phyloP scores from a whole-genome alignment of 2,113 vertebrate species.

The Hoplias malabaricus region DNA sequence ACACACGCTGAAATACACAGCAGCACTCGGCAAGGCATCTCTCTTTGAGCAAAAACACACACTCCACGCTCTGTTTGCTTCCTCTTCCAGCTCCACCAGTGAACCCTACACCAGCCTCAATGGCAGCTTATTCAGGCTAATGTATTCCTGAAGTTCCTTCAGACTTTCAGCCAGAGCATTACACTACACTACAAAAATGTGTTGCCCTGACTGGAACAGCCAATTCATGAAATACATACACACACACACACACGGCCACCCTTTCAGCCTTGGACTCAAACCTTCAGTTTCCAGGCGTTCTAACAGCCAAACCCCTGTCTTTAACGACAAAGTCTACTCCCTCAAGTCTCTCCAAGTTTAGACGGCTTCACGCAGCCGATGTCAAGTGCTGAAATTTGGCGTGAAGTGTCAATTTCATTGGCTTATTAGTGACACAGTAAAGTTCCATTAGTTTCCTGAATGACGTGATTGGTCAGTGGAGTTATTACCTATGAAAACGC shows the following conservation, averaged over 20 bases:
- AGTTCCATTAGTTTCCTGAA: neutral
- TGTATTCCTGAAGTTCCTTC: slow-evolving; percentile 8
- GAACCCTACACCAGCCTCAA: neutral
- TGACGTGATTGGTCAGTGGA: neutral
- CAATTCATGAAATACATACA: slow-evolving; percentile 30
- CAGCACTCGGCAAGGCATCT: slow-evolving; percentile 29
- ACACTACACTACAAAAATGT: slow-evolving; percentile 48
- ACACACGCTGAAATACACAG: neutral
- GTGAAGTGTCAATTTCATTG: slow-evolving; percentile 33
- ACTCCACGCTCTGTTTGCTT: slow-evolving; percentile 41
- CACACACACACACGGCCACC: slow-evolving; percentile 32
- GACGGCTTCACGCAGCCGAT: neutral
- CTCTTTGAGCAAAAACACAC: slow-evolving; percentile 24
- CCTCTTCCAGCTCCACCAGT: slow-evolving; percentile 4
- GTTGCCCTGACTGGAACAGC: slow-evolving; percentile 31
- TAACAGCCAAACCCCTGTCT: slow-evolving; percentile 32
- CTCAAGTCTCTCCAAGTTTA: slow-evolving; percentile 11
- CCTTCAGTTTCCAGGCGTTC: neutral
- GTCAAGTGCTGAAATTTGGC: neutral
- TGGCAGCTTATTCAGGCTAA: slow-evolving; percentile 40
- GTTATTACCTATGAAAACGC: neutral
- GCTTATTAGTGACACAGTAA: neutral
- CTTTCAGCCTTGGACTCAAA: slow-evolving; percentile 24
- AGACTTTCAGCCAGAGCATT: slow-evolving; percentile 22
- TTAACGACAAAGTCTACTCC: neutral